These are phyloP conservation scores for Cladopsammia gracilis DNA, from an alignment of 64 coral and sea anemone species.

Conservation along the genomic window DNA sequence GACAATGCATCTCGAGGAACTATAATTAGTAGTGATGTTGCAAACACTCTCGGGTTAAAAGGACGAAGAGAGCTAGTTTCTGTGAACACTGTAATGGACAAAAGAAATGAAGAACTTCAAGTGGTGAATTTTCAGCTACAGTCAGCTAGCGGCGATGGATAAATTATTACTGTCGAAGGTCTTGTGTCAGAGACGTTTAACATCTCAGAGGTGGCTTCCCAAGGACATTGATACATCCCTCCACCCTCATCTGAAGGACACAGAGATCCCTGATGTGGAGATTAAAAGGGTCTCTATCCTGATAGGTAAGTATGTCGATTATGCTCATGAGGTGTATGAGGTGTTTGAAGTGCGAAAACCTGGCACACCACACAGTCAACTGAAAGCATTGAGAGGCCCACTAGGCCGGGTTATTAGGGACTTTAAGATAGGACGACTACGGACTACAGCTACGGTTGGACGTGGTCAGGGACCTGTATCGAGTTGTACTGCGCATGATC, in stretches of 20 bases:
- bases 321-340: slow-evolving; percentile 41
- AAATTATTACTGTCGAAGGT: slow-evolving; percentile 18
- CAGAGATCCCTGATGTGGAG: slow-evolving; percentile 66
- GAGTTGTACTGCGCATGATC: too few relatives aligned
- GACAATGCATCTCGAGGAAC: too few relatives aligned
- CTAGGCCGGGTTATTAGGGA: slow-evolving; percentile 73
- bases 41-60: slow-evolving; percentile 36
- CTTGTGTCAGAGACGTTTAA: slow-evolving; percentile 56
- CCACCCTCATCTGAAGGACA: slow-evolving; percentile 67
- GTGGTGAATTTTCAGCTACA: slow-evolving; percentile 33
- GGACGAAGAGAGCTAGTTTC: slow-evolving; percentile 18
- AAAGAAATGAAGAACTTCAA: slow-evolving; percentile 49
- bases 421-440: too few relatives aligned
- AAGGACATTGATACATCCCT: slow-evolving; percentile 20
- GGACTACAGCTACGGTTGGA: too few relatives aligned
- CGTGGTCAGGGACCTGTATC: too few relatives aligned
- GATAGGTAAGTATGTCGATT: slow-evolving; percentile 59
- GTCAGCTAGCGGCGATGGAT: slow-evolving; percentile 28
- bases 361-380: background rate
- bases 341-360: slow-evolving; percentile 47
- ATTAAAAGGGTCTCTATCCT: slow-evolving; percentile 51
- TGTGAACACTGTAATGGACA: slow-evolving; percentile 11
- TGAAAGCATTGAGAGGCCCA: background rate
- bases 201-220: slow-evolving; percentile 51
- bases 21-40: slow-evolving; percentile 54